Base-by-base conservation (phyloP, 1,140 invertebrate species). In the Octopus sinensis region DNA sequence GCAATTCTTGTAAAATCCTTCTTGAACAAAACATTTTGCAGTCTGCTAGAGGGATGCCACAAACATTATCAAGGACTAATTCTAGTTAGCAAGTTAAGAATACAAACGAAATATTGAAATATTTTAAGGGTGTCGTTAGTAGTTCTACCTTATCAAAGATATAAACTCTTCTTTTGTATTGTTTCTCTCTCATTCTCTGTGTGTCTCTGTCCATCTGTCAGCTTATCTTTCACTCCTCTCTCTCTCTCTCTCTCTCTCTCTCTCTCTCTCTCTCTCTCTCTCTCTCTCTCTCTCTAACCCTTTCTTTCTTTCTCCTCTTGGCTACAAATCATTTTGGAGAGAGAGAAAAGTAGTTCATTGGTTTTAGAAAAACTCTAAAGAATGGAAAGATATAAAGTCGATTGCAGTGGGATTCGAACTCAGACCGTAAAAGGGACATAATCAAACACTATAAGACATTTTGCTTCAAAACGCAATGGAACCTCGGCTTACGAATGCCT, bases 61-160 rank as follows among this genome's bases (percentile, higher is more conserved):
- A n/a, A 23, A 12, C 30, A 12, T 43, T 77, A 23, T 77, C 17
- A 85, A 84, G 86, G 86, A 78, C 30, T 0, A 43, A 43, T 43
- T 43, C 30, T 43, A 43, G 30, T 43, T 43, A 43, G 3, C 30
- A 43, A 73, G 79, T 53, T 71, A 4, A 9, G 43, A 52, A 54
- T 78, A 23, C 71, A 17, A 4, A 51, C 62, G 17, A 10, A 81
- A 62, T 51, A 13, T 78, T 51, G 54, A 4, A 78, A 52, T 6
- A 75, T 82, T 30, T 54, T 76, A 68, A 82, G 79, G 78, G 6
- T 81, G 13, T 53, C 53, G 75, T 7, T 52, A 13, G 30, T 52
- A 79, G 30, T 76, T n/a, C 51, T 76, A 76, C 51, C 9, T 10
- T 53, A 17, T 43, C 43, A 71, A 12, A 13, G 12, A 71, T 71